A percentile compares a stretch with the other conserved stretches of the same genome.
Conservation (phyloP, 2,888 invertebrate genomes). For the Callyntrura sp. region DNA sequence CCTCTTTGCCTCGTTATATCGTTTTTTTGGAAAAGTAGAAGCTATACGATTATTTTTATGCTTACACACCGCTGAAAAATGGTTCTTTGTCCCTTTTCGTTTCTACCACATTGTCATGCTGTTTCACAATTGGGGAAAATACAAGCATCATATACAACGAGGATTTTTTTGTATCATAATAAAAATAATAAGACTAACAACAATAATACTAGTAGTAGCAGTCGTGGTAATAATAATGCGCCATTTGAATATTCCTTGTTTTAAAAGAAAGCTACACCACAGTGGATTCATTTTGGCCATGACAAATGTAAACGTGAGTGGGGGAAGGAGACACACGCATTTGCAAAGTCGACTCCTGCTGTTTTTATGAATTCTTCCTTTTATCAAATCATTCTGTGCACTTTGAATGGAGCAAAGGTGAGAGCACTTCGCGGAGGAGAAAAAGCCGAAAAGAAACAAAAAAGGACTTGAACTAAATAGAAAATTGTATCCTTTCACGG, state of each 20-base stretch:
- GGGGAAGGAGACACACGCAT: slow-evolving; percentile 51
- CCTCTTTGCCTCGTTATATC: slow-evolving; percentile 4
- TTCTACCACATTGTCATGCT: slow-evolving; percentile 5
- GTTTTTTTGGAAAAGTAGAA: slow-evolving; percentile 2
- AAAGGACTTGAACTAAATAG: too few relatives aligned
- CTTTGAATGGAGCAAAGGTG: slow-evolving; percentile 6
- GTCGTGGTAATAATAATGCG: slow-evolving; percentile 35
- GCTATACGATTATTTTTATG: background rate
- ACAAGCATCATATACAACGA: background rate
- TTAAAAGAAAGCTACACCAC: slow-evolving; percentile 18
- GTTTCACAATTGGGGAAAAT: slow-evolving; percentile 24
- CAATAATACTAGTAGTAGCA: background rate
- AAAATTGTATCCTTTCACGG: background rate
- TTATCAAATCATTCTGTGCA: slow-evolving; percentile 28
- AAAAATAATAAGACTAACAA: slow-evolving; percentile 1
- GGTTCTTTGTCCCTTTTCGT: background rate
- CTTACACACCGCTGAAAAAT: background rate
- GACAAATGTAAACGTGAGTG: slow-evolving; percentile 66
- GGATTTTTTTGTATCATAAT: background rate
- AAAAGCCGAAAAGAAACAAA: background rate
- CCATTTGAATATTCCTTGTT: slow-evolving; percentile 33
- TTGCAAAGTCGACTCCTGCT: slow-evolving; percentile 47
- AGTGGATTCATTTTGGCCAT: slow-evolving; percentile 14
- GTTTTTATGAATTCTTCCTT: slow-evolving; percentile 61
- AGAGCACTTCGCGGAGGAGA: background rate